These are phyloP conservation scores for Nanorana parkeri DNA, from an alignment of 2,113 vertebrate genomes.

Conservation along the genomic window DNA sequence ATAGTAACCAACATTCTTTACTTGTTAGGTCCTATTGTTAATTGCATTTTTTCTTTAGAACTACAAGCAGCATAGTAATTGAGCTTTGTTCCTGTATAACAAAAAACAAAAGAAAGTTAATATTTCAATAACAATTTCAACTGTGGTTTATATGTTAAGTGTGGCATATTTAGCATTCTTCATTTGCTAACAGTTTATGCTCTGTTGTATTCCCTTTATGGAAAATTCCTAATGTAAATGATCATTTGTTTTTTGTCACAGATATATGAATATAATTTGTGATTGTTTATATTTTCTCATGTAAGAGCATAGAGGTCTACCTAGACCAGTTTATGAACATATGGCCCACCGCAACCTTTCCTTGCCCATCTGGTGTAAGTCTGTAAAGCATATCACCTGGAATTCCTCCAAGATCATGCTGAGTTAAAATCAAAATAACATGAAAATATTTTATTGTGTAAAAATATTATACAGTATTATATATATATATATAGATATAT, in stretches of 20 bases:
- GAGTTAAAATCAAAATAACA: no score
- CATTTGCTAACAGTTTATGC: not conserved
- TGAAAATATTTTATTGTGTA: no score
- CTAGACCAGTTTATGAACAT: conserved; percentile 58
- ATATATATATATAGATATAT: no score
- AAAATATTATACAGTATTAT: no score
- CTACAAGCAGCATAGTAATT: no score
- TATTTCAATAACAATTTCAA: no score
- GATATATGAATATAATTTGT: conserved; percentile 11
- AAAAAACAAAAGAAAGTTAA: no score
- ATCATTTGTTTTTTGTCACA: conserved; percentile 4
- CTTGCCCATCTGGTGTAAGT: conserved; percentile 60
- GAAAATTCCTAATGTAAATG: not conserved
- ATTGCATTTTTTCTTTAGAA: no score
- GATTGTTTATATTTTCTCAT: conserved; percentile 20
- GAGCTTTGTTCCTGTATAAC: no score
- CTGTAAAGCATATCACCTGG: conserved; percentile 60
- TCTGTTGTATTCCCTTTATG: not conserved
- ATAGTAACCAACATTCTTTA: no score
- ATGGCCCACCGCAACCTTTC: conserved; percentile 60
- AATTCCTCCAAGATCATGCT: conserved; percentile 38
- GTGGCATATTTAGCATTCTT: conserved; percentile 6
- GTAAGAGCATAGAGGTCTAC: conserved; percentile 51
- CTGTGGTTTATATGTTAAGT: no score
- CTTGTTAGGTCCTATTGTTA: no score